Evolutionary conservation across 2,888 invertebrate genomes (phyloP).

Genomic region (Clistopyga incitator): DNA sequence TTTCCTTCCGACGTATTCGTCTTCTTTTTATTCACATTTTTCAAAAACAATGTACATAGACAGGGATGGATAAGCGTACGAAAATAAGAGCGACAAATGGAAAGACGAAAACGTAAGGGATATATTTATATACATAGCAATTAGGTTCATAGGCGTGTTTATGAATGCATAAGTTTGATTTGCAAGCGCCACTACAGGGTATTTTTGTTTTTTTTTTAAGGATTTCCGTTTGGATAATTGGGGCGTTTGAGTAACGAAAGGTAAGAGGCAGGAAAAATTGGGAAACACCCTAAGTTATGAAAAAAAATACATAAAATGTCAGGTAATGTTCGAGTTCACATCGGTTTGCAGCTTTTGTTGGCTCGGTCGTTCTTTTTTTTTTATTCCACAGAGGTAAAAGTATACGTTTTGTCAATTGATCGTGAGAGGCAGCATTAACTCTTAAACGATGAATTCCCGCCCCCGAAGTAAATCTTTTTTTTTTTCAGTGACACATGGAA

Average conservation of each 20-base stretch:
- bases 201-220: conserved; percentile 21
- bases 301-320: conserved; percentile 34
- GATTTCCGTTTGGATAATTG: conserved; percentile 8
- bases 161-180: conserved; percentile 48
- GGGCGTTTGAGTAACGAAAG: conserved; percentile 11
- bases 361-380: conserved; percentile 12
- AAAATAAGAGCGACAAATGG: conserved; percentile 46
- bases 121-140: conserved; percentile 48
- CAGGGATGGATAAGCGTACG: conserved; percentile 67
- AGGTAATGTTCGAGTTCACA: conserved; percentile 50
- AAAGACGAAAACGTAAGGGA: conserved; percentile 54
- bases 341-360: conserved; percentile 46
- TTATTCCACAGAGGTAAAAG: conserved; percentile 1
- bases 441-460: conserved; percentile 3
- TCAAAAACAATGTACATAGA: conserved; percentile 57
- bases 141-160: conserved; percentile 56
- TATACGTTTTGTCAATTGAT: conserved; percentile 12
- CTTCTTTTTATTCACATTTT: conserved; percentile 17
- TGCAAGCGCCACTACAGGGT: conserved; percentile 63
- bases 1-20: conserved; percentile 35
- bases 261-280: conserved; percentile 27
- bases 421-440: neutral
- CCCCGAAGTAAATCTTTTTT: conserved; percentile 7
- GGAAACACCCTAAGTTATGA: conserved; percentile 38
- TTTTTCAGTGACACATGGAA: conserved; percentile 9